These are phyloP conservation scores for Nettapus auritus DNA, from an alignment of 2,113 vertebrate species.

Conservation along the genomic window DNA sequence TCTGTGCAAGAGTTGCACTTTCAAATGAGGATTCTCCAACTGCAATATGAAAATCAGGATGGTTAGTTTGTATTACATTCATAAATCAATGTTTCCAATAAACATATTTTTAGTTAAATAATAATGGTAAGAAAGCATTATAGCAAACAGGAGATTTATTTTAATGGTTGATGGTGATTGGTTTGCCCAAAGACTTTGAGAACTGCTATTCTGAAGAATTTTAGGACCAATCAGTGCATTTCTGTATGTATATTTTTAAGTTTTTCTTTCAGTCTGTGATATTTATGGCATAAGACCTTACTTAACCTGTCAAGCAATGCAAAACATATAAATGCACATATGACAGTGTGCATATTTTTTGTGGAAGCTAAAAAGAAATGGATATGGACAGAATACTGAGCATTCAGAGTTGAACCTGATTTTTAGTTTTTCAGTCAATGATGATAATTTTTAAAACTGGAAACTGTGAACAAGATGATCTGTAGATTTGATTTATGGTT, in stretches of 20 bases:
- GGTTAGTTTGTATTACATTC: neutral
- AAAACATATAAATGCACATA: neutral
- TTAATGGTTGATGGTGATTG: neutral
- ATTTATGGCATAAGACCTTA: neutral
- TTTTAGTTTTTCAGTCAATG: neutral
- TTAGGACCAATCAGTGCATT: too few relatives aligned
- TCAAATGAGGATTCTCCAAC: neutral
- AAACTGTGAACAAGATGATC: neutral
- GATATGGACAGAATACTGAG: neutral
- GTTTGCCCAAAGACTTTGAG: neutral
- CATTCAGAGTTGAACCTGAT: neutral
- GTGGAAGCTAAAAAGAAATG: neutral
- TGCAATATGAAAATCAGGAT: neutral
- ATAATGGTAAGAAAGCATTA: neutral
- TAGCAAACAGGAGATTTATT: neutral
- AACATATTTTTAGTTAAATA: neutral
- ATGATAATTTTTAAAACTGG: neutral
- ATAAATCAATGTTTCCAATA: neutral
- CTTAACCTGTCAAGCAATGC: neutral
- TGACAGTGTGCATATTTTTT: neutral
- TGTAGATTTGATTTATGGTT: neutral
- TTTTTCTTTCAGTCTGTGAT: neutral
- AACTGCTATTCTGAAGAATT: neutral
- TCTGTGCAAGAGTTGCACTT: neutral
- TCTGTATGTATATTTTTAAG: neutral